Evolutionary conservation across 2,888 invertebrate species (phyloP).

Genomic region (Xestobium rufovillosum): DNA sequence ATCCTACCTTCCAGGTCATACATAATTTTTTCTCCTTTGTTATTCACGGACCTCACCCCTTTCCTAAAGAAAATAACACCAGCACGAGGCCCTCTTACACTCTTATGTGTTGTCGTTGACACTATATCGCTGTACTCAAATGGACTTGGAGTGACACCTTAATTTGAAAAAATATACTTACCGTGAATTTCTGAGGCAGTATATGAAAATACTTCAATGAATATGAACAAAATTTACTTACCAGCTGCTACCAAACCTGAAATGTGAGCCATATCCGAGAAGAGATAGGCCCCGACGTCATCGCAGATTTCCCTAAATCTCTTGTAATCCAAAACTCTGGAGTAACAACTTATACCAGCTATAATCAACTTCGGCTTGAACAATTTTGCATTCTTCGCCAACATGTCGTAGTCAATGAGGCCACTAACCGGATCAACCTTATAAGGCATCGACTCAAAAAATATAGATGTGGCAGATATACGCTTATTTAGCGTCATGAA

Average conservation of each 20-base stretch:
- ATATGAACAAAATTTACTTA: conserved; percentile 23
- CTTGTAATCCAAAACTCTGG: conserved; percentile 85
- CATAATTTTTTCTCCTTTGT: conserved; percentile 75
- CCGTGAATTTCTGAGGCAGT: too few species aligned
- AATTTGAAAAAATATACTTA: too few species aligned
- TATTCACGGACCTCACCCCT: conserved; percentile 69
- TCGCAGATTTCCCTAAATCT: conserved; percentile 78
- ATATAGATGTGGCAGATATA: conserved; percentile 94
- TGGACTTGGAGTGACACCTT: conserved; percentile 75
- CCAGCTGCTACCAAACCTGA: conserved; percentile 88
- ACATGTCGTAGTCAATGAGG: conserved; percentile 84
- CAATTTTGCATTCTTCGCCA: conserved; percentile 71
- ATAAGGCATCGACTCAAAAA: conserved; percentile 98
- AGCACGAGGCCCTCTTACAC: conserved; percentile 79
- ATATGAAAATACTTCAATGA: background rate
- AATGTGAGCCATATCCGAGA: conserved; percentile 96
- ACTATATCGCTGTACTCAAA: conserved; percentile 90
- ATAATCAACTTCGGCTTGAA: conserved; percentile 91
- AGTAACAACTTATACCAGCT: conserved; percentile 92
- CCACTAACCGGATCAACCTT: conserved; percentile 78
- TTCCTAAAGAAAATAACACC: conserved; percentile 90
- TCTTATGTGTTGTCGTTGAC: conserved; percentile 92
- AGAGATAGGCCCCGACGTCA: conserved; percentile 74
- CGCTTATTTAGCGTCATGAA: conserved; percentile 86
- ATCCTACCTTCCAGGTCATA: conserved; percentile 86